Evolutionary conservation across 2,797 vertebrate species (phyloP), one percentile per base, ranked within the genome.

Genomic region (Xerus rutilus): DNA sequence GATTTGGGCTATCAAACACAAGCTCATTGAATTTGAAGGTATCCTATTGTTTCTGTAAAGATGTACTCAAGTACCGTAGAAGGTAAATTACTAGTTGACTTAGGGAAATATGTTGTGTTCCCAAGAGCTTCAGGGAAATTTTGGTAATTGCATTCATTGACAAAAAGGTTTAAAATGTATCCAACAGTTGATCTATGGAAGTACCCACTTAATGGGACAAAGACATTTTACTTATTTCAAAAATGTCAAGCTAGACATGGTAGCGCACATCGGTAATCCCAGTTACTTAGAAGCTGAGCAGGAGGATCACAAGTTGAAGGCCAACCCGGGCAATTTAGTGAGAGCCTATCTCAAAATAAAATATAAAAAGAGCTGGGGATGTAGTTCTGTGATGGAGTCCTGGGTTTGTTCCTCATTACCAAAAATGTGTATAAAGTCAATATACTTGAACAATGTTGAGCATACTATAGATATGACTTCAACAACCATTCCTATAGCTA

Each of bases 11-110:
- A 76, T 39, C 0, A 83, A 94, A 79, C 7, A 78, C 32, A 8
- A 45, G 39, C 7, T 67, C 39, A 39, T 2, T 64, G 30, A 47
- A 79, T 64, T 92, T 54, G 3, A 86, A 94, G 77, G 4, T 94
- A 54, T 84, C 93, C 11, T 43, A 23, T 67, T 91, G 1, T 85
- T 96, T 94, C 62, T 82, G 32, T 81, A 89, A 94, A 86, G 30
- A 30, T 77, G 9, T 0, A 15, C 77, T 94, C 67, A 87, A 5
- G 39, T 73, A 49, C 17, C 21, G 84, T 64, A 47, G 45, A 81
- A 88, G 8, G 1, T 21, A 93, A 85, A 17, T 77, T 88, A 64
- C 28, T 90, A 25, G 72, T 49, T 85, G 25, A 21, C 8, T 89
- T 91, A 79, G 83, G 9, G 74, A 89, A 78, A 17, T 2, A 4